These are phyloP conservation scores for Protonemura montana DNA, from an alignment of 2,888 invertebrate genomes.

Conservation along the genomic window DNA sequence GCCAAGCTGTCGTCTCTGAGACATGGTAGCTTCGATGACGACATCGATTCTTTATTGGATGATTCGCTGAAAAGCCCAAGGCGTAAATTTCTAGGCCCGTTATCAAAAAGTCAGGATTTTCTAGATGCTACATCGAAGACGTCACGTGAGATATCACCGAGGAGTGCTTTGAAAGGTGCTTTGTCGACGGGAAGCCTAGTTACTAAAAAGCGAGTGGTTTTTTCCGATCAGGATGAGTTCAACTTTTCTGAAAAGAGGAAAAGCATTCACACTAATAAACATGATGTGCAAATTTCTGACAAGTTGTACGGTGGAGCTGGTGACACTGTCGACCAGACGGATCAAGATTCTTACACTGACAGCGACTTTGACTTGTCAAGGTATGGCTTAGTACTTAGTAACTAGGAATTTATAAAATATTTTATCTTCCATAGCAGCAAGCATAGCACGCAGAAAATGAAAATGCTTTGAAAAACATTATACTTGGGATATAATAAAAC, in stretches of 20 bases:
- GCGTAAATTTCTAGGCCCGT: not conserved
- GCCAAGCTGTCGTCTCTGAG: not conserved
- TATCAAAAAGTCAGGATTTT: conserved; percentile 29
- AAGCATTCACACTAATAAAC: conserved; percentile 57
- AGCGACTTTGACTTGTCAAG: conserved; percentile 66
- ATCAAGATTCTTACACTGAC: conserved; percentile 60
- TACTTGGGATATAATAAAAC: too few relatives aligned
- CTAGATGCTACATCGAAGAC: not conserved
- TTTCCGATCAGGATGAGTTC: conserved; percentile 55
- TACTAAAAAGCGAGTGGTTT: conserved; percentile 70
- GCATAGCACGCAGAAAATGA: too few relatives aligned
- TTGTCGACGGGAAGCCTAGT: conserved; percentile 63
- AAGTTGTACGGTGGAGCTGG: conserved; percentile 43
- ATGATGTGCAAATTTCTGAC: conserved; percentile 36
- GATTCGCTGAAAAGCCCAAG: not conserved
- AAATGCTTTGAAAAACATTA: too few relatives aligned
- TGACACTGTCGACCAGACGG: conserved; percentile 47
- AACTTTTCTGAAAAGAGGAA: conserved; percentile 5
- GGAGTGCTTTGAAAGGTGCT: conserved; percentile 66
- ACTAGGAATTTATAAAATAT: not conserved
- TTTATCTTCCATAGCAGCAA: too few relatives aligned
- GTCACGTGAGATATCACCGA: not conserved
- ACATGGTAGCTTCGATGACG: not conserved
- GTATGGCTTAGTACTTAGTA: conserved; percentile 54
- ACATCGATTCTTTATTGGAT: not conserved